phyloP scores from a whole-genome alignment of 2,113 vertebrate genomes.

The Osmerus mordax region DNA sequence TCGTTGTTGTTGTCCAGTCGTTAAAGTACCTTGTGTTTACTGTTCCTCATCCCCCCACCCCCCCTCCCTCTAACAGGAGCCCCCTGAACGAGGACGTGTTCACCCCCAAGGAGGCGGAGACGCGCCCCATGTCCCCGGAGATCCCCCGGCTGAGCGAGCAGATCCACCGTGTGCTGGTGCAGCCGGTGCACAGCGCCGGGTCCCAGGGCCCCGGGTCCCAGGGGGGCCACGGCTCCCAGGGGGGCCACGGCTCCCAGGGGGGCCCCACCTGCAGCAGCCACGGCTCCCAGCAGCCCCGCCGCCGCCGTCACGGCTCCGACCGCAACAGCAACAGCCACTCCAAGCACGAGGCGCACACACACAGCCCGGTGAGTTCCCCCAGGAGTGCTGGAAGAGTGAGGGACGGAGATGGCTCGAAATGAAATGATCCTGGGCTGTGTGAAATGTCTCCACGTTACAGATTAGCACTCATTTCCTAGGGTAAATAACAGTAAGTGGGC shows the following conservation, averaged over 20 bases:
- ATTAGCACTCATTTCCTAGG: no score
- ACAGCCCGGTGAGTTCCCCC: slow-evolving; percentile 65
- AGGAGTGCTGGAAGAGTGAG: no score
- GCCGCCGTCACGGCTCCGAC: slow-evolving; percentile 73
- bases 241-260: slow-evolving; percentile 68
- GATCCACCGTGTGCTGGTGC: slow-evolving; percentile 83
- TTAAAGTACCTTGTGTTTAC: background rate
- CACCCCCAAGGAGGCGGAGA: slow-evolving; percentile 64
- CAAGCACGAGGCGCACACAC: slow-evolving; percentile 52
- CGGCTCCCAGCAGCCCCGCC: slow-evolving; percentile 63
- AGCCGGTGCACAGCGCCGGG: slow-evolving; percentile 82
- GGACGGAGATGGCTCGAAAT: no score
- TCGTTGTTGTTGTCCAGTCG: no score
- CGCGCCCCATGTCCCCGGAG: slow-evolving; percentile 73
- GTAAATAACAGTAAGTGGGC: no score
- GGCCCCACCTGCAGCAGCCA: slow-evolving; percentile 69
- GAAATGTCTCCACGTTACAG: no score
- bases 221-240: slow-evolving; percentile 55
- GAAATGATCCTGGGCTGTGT: no score
- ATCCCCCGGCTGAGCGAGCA: slow-evolving; percentile 82
- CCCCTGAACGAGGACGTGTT: slow-evolving; percentile 90
- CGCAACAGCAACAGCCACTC: slow-evolving; percentile 80
- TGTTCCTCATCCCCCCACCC: background rate
- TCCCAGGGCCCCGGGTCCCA: slow-evolving; percentile 70
- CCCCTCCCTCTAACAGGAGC: slow-evolving; percentile 62